Evolutionary conservation across 2,113 vertebrate genomes (phyloP).

Genomic region (Macaca nemestrina): DNA sequence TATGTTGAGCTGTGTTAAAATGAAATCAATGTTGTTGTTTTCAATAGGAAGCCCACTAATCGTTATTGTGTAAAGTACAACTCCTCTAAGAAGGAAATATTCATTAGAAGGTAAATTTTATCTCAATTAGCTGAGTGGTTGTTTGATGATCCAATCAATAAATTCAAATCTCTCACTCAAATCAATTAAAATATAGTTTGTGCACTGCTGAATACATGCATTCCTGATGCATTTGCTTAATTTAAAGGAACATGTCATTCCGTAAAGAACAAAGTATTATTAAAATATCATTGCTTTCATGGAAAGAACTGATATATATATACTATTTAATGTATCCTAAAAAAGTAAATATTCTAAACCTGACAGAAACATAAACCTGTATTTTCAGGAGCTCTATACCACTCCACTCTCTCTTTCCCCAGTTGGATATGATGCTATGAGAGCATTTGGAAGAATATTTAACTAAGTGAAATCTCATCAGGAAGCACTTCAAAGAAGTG

Average conservation of each 20-base stretch:
- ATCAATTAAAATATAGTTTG: constrained; percentile 2
- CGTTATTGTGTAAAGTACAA: background rate
- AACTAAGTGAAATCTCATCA: constrained; percentile 54
- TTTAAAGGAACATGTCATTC: background rate
- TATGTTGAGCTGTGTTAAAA: background rate
- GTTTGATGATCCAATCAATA: constrained; percentile 29
- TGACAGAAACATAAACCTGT: background rate
- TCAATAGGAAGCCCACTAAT: background rate
- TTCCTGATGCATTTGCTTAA: background rate
- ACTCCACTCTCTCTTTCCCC: too few relatives aligned
- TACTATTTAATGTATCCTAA: background rate
- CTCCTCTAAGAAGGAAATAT: background rate
- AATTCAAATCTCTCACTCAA: background rate
- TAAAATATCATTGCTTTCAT: background rate
- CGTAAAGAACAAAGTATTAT: background rate
- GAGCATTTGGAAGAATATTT: constrained; percentile 41
- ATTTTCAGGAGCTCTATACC: background rate
- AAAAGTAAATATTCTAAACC: background rate
- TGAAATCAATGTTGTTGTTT: background rate
- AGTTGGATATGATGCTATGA: background rate
- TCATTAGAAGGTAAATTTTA: background rate
- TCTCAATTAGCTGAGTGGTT: background rate
- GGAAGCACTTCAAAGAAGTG: constrained; percentile 67
- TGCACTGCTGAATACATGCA: background rate
- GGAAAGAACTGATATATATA: background rate